Base-by-base conservation (phyloP, 1,140 invertebrate species). In the Drosophila mayri region DNA sequence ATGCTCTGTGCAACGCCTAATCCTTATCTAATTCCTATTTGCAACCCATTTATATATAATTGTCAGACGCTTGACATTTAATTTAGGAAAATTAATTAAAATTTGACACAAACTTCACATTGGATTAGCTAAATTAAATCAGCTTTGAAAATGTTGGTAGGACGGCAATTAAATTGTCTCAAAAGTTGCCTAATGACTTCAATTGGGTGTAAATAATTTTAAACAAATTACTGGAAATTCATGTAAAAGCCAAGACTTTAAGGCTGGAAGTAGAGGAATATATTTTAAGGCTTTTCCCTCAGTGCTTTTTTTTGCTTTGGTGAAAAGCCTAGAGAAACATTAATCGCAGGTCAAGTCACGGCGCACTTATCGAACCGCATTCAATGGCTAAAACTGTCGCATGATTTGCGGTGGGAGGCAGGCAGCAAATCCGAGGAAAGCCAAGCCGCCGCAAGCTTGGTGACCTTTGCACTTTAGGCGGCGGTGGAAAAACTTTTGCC, bases 401-500 rank as follows among this genome's bases (percentile, higher is more conserved):
- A 60, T 60, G 67, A 72, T 40, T 73, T 73, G 66, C 43, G 25
- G 52, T 35, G 37, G 18, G 22, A 38, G 47, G 47, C 11, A 18
- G 28, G 49, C 35, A 20, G 38, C 2, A 38, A 54, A 67, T 32
- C 47, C 66, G 22, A 66, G 50, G 52, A 59, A 37, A 76, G 65
- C 54, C 30, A 30, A 25, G 40, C 28, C 28, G 40, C 74, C 73
- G 41, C 49, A 76, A 60, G 73, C 41, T 8, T 38, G 47, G 46
- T 67, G 63, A 76, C 74, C 74, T 76, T 66, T 76, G 70, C 72
- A 76, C 72, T 76, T 76, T 74, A 46, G 30, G 41, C 28, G 16
- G 47, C 5, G 22, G 3, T 4, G 14, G 38, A 37, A 43, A 43
- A 78, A 70, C 38, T 76, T 76, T 59, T 44, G 50, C 74, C 64